Base-by-base conservation (phyloP, 2,113 vertebrate species). In the Harpagus bidentatus region DNA sequence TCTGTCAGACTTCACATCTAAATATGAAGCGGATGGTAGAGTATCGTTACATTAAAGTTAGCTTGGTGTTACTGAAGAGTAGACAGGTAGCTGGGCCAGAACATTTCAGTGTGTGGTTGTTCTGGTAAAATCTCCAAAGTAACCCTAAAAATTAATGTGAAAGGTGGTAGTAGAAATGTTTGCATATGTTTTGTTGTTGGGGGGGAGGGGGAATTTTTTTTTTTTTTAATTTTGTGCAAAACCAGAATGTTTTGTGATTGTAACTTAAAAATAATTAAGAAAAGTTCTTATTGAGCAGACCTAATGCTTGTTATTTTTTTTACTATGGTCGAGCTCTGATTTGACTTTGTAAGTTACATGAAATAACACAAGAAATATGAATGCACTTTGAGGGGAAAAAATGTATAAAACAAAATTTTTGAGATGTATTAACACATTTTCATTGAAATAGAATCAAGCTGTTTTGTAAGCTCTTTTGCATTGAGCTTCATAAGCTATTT, bases 161-260 rank as follows among this genome's bases (percentile, higher is more conserved):
- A 62, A 88, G 11, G 19, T 53, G 34, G 11, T 48, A 23, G 16
- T 42, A 50, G 45, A 93, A 67, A 9, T 59, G 16, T 63, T 6
- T 76, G 8, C 5, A 0, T 83, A 13, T 47, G 4, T 77, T 56
- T 36, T 77, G 6, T 21, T 67, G 12, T 23, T 36, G 29, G 6
- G 11, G 3, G 10, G 5, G 2, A 11, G 11, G 9, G 4, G 3
- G 6, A 43, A 4, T 53, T 53, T 26, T 52, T 28, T 45, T 17
- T 2, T 0, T 3, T 55, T 80, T 61, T 43, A 34, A 56, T 81
- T 29, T 48, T 59, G 6, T 78, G 11, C 29, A 81, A 86, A 89
- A 31, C 25, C 11, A 48, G 10, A 56, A 70, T 34, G 8, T 58
- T 70, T 76, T 47, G 3, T 83, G 86, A 25, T 20, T 74, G 7